phyloP scores from a whole-genome alignment of 2,888 invertebrate genomes.

The Spodoptera picta region DNA sequence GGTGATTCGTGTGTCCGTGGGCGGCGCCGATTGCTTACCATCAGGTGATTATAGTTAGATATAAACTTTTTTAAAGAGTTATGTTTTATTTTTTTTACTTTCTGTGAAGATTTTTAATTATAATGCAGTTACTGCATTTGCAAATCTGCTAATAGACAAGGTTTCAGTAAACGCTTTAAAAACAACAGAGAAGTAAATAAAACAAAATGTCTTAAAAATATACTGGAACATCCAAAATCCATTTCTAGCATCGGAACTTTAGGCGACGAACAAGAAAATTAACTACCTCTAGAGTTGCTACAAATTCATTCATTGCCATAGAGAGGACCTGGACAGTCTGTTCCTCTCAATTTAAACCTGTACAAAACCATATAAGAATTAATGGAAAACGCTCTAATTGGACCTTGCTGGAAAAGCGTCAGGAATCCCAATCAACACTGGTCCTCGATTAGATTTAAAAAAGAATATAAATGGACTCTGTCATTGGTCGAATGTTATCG shows the following conservation, averaged over 20 bases:
- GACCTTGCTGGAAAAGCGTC: constrained; percentile 7
- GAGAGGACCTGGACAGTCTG: constrained; percentile 31
- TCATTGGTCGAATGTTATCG: no score
- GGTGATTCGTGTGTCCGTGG: no score
- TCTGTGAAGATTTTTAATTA: no score
- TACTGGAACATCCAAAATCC: constrained; percentile 17
- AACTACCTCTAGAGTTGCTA: constrained; percentile 67
- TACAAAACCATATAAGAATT: constrained; percentile 31
- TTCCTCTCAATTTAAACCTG: constrained; percentile 28
- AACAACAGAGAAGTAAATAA: no score
- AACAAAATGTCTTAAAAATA: no score
- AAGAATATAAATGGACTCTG: background rate
- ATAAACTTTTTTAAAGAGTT: no score
- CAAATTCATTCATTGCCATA: constrained; percentile 69
- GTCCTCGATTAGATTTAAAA: constrained; percentile 5
- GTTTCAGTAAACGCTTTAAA: no score
- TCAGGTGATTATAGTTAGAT: no score
- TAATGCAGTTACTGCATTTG: no score
- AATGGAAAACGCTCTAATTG: constrained; percentile 28
- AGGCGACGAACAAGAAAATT: constrained; percentile 60
- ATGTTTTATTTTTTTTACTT: no score
- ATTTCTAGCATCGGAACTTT: constrained; percentile 14
- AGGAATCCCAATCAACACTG: constrained; percentile 2
- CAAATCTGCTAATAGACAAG: no score
- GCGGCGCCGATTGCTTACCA: no score